These are phyloP conservation scores for Cerceris rybyensis DNA, from an alignment of 2,888 invertebrate genomes.

Conservation along the genomic window DNA sequence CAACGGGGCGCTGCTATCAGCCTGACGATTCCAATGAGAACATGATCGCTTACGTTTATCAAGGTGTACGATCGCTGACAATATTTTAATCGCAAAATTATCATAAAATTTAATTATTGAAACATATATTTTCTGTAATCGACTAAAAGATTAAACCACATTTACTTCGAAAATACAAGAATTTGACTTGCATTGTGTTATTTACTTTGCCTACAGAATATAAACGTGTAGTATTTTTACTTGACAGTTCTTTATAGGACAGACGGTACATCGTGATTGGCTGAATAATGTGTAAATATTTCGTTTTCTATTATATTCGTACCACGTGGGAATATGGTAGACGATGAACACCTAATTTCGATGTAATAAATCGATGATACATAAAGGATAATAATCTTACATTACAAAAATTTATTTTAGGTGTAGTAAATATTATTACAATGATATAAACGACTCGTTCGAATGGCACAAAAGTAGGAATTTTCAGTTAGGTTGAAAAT, in stretches of 20 bases:
- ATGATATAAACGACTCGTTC: neutral
- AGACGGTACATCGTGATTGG: slow-evolving; percentile 70
- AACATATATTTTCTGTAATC: neutral
- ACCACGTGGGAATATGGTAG: slow-evolving; percentile 43
- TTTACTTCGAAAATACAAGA: neutral
- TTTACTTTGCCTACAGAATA: slow-evolving; percentile 20
- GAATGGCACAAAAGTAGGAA: slow-evolving; percentile 20
- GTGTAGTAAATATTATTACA: slow-evolving; percentile 1
- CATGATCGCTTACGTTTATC: neutral
- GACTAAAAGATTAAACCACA: neutral
- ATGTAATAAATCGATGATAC: too few species aligned
- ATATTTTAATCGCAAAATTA: neutral
- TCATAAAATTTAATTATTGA: neutral
- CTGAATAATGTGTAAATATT: neutral
- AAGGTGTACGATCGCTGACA: neutral
- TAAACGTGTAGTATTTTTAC: slow-evolving; percentile 45
- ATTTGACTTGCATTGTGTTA: slow-evolving; percentile 7
- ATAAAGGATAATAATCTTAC: neutral
- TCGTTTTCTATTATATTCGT: slow-evolving; percentile 14
- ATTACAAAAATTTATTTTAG: slow-evolving; percentile 12
- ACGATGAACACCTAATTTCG: neutral
- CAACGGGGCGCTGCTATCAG: slow-evolving; percentile 69
- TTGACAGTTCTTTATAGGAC: slow-evolving; percentile 52
- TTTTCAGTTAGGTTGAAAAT: slow-evolving; percentile 10
- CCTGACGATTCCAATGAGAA: slow-evolving; percentile 63